Base-by-base conservation (phyloP, 2,888 invertebrate species). In the Acleris holmiana region DNA sequence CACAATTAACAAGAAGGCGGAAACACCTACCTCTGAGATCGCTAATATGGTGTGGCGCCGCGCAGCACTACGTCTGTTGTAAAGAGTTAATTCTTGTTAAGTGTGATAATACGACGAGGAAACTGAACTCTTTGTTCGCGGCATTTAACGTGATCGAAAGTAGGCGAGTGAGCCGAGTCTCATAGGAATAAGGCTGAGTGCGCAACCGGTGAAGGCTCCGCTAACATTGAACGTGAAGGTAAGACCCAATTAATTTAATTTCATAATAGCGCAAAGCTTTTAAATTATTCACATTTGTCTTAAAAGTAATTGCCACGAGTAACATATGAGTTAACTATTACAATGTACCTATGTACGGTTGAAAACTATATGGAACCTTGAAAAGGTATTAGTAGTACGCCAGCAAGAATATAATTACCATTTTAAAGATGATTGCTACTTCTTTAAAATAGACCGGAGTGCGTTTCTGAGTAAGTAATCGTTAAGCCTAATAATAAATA, bases 161-260 rank as follows among this genome's bases (percentile, higher is more conserved):
- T 89, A 82, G 85, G 88, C 85, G 87, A 88, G 80, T 88, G 84
- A 73, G 72, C 73, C 64, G 71, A 72, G 69, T 69, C 75, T 71
- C 72, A 76, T 76, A 78, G 76, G 77, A 78, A 79, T 78, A 82
- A 76, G 75, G 74, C 68, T 71, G 73, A 73, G 74, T 78, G 75
- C 78, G 78, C 80, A 76, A 73, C 70, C 68, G 51, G 68, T 65
- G 66, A 66, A 63, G 58, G 64, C 72, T 77, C 75, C 72, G 69
- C 74, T 84, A 85, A 81, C 86, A 89, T 89, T 89, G 86, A 86
- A 85, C 82, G 76, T 76, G 84, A 88, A 88, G 89, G 88, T 85
- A 82, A 86, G 76, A 73, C 68, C 79, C 85, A 85, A 86, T 87
- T 85, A 85, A 80, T 73, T 83, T 76, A 78, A 81, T 83, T 83